Percentiles rank a stretch among this genome's conserved stretches.
Conservation (phyloP, 2,888 invertebrate species). For the Craniophora ligustri region DNA sequence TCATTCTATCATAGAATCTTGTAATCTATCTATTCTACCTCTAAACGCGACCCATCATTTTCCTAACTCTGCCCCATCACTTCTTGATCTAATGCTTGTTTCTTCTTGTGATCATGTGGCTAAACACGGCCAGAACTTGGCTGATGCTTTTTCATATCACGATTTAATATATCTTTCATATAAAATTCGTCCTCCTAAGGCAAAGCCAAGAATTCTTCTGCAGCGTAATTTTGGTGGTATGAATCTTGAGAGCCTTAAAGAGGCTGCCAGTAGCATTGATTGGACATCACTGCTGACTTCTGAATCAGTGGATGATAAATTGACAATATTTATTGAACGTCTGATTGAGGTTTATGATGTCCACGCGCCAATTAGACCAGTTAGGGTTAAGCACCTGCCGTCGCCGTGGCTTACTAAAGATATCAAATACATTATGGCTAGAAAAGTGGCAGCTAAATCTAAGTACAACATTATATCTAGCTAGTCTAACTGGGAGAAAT, state of each 20-base stretch:
- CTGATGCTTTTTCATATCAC: too few relatives aligned
- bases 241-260: not conserved
- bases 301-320: not conserved
- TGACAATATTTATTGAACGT: not conserved
- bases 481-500: not conserved
- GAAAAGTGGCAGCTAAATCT: not conserved
- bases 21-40: too few relatives aligned
- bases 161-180: too few relatives aligned
- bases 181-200: not conserved
- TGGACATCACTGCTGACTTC: not conserved
- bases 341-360: not conserved
- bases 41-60: too few relatives aligned
- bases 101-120: too few relatives aligned
- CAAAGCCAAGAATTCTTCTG: not conserved
- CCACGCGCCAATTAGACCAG: not conserved
- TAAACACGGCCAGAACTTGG: too few relatives aligned
- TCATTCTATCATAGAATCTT: too few relatives aligned
- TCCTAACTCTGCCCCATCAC: too few relatives aligned
- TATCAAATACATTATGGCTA: not conserved
- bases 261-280: not conserved
- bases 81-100: too few relatives aligned
- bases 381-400: not conserved
- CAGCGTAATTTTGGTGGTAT: not conserved
- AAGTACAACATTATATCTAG: not conserved
- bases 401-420: not conserved